A percentile compares a stretch with the other conserved stretches of the same genome.
These are phyloP conservation scores for Xenentodon cancila DNA, from an alignment of 2,797 vertebrate species.

Conservation along the genomic window DNA sequence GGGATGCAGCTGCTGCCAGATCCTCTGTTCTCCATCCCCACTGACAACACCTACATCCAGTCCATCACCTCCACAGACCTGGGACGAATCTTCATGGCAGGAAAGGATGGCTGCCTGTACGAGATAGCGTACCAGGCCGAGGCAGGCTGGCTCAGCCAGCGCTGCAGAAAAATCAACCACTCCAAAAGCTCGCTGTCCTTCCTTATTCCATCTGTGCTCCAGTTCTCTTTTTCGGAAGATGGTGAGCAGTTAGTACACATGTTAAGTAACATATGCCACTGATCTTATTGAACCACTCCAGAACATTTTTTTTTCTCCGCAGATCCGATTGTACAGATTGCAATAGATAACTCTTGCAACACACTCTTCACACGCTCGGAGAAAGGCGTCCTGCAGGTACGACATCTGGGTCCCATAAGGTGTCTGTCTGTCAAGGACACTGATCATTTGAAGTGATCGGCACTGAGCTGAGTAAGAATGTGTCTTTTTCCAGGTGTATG, in stretches of 20 bases:
- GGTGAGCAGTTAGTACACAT: constrained; percentile 78
- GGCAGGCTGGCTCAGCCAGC: constrained; percentile 97
- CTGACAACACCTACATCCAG: constrained; percentile 95
- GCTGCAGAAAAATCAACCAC: constrained; percentile 97
- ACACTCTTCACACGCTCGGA: constrained; percentile 94
- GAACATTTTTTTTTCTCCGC: constrained; percentile 2
- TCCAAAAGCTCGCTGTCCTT: constrained; percentile 95
- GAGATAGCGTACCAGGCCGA: constrained; percentile 98
- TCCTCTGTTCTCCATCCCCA: constrained; percentile 95
- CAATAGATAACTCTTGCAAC: constrained; percentile 93
- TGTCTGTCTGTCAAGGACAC: not conserved
- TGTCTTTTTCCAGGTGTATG: constrained; percentile 86
- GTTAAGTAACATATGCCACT: not conserved
- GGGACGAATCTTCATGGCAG: constrained; percentile 95
- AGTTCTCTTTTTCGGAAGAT: constrained; percentile 97
- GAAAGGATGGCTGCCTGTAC: constrained; percentile 97
- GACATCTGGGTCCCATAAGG: not conserved
- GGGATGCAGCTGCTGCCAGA: constrained; percentile 97
- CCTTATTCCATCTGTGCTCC: constrained; percentile 93
- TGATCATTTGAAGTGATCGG: not conserved
- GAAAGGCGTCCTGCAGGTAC: constrained; percentile 95
- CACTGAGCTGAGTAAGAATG: not conserved
- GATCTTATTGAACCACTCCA: not conserved
- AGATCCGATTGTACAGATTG: constrained; percentile 97
- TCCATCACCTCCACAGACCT: constrained; percentile 91